phyloP scores from a whole-genome alignment of 2,888 invertebrate species.

The Drosophila recens region DNA sequence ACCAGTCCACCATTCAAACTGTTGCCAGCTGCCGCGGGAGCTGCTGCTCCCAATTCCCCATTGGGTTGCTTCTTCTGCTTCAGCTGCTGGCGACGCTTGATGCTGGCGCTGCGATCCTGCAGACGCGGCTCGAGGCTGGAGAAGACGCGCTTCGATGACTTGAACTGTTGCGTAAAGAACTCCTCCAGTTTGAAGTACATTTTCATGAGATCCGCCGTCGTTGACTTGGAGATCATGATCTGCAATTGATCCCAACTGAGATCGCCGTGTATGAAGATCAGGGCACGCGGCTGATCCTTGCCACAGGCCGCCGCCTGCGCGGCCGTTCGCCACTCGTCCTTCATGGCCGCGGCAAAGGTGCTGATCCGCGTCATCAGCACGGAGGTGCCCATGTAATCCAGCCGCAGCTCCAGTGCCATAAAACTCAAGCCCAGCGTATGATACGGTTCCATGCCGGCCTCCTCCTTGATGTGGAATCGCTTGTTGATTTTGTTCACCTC shows the following conservation, averaged over 20 bases:
- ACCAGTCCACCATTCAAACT: conserved; percentile 55
- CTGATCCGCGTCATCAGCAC: conserved; percentile 96
- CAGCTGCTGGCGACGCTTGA: conserved; percentile 83
- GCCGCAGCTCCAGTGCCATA: conserved; percentile 93
- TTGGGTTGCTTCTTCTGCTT: conserved; percentile 84
- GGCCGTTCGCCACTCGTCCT: conserved; percentile 93
- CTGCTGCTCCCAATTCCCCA: conserved; percentile 60
- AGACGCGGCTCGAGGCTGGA: conserved; percentile 88
- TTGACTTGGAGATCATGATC: conserved; percentile 98
- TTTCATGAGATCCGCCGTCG: conserved; percentile 97
- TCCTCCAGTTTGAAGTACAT: conserved; percentile 98
- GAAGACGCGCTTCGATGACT: conserved; percentile 96
- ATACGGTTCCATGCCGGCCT: conserved; percentile 94
- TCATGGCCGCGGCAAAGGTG: conserved; percentile 91
- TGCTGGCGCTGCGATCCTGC: conserved; percentile 83
- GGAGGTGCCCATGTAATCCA: conserved; percentile 99
- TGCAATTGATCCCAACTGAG: conserved; percentile 98
- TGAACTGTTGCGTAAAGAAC: conserved; percentile 99
- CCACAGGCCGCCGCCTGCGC: conserved; percentile 63
- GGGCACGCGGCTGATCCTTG: conserved; percentile 87
- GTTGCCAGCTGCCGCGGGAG: conserved; percentile 19
- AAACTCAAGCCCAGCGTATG: conserved; percentile 93
- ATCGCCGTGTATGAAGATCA: conserved; percentile 96
- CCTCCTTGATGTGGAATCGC: conserved; percentile 95
- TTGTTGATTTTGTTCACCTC: conserved; percentile 95